A percentile compares a stretch with the other conserved stretches of the same genome.
Evolutionary conservation across 2,888 invertebrate genomes (phyloP).

Genomic region (Notocelia uddmanniana): DNA sequence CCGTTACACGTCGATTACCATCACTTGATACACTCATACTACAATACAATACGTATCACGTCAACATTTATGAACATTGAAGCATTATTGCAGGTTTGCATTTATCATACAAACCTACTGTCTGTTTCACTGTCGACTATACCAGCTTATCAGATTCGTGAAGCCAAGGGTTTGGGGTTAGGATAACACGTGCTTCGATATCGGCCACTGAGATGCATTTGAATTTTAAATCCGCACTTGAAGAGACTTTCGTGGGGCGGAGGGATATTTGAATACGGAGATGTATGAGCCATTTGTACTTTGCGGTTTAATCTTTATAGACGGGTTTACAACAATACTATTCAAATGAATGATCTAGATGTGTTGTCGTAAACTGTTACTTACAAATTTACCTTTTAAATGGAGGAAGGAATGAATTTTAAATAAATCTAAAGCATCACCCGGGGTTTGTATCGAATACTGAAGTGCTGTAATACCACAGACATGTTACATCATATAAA

Average conservation of each 20-base stretch:
- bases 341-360: not conserved
- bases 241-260: conserved; percentile 31
- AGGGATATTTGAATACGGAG: conserved; percentile 25
- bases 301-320: conserved; percentile 12
- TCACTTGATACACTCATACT: too few species aligned
- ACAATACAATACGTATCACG: too few species aligned
- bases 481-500: too few species aligned
- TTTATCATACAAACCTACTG: conserved; percentile 51
- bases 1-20: too few species aligned
- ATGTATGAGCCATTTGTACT: conserved; percentile 22
- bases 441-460: too few species aligned
- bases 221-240: conserved; percentile 44
- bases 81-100: too few species aligned
- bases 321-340: conserved; percentile 1
- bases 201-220: conserved; percentile 51
- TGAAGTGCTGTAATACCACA: too few species aligned
- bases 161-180: conserved; percentile 44
- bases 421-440: too few species aligned
- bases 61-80: too few species aligned
- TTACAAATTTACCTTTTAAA: not conserved
- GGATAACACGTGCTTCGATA: conserved; percentile 63
- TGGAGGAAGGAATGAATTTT: too few species aligned
- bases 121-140: conserved; percentile 63
- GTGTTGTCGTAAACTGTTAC: not conserved
- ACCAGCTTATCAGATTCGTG: conserved; percentile 39